These are phyloP conservation scores for Boloria euphrosyne DNA, from an alignment of 2,888 invertebrate species.

Conservation along the genomic window DNA sequence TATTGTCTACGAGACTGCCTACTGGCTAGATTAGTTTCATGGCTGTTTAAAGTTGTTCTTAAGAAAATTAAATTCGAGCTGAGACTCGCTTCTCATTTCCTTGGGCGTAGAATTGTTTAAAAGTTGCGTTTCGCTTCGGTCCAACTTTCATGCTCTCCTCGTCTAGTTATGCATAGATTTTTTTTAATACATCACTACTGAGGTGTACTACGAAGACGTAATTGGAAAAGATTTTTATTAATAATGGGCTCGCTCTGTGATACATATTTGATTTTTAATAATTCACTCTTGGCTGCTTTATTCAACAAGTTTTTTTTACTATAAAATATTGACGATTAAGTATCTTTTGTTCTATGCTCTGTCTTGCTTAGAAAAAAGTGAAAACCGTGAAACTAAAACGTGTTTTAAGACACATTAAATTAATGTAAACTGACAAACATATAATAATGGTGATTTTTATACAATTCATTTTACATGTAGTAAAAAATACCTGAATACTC, in stretches of 20 bases:
- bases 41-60: slow-evolving; percentile 63
- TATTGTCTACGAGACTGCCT: slow-evolving; percentile 50
- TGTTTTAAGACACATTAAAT: no score
- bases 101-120: slow-evolving; percentile 36
- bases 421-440: no score
- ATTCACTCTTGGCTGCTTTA: no score
- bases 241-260: no score
- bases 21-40: slow-evolving; percentile 60
- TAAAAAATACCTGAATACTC: no score
- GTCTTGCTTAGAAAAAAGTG: no score
- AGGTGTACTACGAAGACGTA: background rate
- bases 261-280: background rate
- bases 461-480: no score
- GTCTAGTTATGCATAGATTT: slow-evolving; percentile 23
- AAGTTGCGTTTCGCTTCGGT: slow-evolving; percentile 34
- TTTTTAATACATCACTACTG: slow-evolving; percentile 1
- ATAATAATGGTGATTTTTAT: no score
- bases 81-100: slow-evolving; percentile 46
- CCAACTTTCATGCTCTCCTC: slow-evolving; percentile 21
- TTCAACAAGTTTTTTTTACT: no score
- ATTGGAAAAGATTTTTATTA: background rate
- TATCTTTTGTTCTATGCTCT: no score
- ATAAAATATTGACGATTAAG: no score
- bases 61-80: slow-evolving; percentile 60
- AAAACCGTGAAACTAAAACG: no score